These are phyloP conservation scores for Microtus montanus DNA, from an alignment of 2,113 vertebrate species.

Conservation along the genomic window DNA sequence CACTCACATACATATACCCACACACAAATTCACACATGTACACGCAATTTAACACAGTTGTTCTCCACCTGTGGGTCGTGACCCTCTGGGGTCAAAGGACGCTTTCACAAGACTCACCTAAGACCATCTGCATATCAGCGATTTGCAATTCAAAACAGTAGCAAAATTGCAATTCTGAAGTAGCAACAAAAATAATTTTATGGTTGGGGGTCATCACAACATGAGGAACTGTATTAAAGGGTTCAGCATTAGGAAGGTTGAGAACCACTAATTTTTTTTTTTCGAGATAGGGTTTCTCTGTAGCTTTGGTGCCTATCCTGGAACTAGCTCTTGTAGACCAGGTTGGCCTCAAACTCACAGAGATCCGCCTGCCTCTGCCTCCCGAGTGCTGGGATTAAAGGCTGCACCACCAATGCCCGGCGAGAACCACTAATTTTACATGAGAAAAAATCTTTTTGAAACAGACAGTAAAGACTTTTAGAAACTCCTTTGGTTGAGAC, in stretches of 20 bases:
- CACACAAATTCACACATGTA: background rate
- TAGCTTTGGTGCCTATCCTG: too few relatives aligned
- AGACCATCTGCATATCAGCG: background rate
- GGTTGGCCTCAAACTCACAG: too few relatives aligned
- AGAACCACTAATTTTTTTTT: background rate
- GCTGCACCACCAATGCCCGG: too few relatives aligned
- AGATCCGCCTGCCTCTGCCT: too few relatives aligned
- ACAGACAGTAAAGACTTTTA: background rate
- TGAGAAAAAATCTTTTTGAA: background rate
- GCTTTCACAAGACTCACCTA: background rate
- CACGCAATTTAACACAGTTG: background rate
- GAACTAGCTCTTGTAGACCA: too few relatives aligned
- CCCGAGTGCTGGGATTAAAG: too few relatives aligned
- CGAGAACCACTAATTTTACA: too few relatives aligned
- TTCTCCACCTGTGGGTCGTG: background rate
- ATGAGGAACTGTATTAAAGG: background rate
- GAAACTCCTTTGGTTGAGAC: background rate
- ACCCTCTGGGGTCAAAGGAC: background rate
- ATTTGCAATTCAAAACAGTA: background rate
- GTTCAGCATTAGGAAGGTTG: background rate
- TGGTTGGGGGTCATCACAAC: background rate
- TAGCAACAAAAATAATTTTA: background rate
- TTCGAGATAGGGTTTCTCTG: too few relatives aligned
- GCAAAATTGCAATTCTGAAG: background rate
- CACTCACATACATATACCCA: background rate